These are phyloP conservation scores for Hemitrygon akajei DNA, from an alignment of 2,797 vertebrate species.

Conservation along the genomic window DNA sequence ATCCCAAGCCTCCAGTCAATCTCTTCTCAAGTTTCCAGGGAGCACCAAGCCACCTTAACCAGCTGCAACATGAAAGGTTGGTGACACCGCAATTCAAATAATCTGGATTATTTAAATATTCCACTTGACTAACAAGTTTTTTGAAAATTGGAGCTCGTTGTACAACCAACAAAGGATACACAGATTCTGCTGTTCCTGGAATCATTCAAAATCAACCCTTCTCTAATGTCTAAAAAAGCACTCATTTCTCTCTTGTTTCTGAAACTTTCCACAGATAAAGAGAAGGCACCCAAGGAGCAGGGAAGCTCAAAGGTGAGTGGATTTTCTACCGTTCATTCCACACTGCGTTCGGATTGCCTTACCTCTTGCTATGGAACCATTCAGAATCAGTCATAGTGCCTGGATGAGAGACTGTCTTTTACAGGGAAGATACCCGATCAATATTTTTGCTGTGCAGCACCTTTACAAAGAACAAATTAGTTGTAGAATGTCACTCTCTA, in stretches of 20 bases:
- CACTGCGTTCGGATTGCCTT: too few species aligned
- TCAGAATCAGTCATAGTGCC: too few species aligned
- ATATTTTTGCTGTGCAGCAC: neutral
- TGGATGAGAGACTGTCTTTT: too few species aligned
- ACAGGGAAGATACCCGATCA: too few species aligned
- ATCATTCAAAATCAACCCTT: neutral
- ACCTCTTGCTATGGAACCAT: too few species aligned
- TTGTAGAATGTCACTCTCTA: neutral
- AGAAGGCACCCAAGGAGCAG: neutral
- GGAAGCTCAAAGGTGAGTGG: neutral
- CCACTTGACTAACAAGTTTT: neutral
- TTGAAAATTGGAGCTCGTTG: neutral
- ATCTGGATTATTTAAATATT: neutral
- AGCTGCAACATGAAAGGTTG: slow-evolving; percentile 55
- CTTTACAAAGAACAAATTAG: neutral
- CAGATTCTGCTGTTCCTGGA: neutral
- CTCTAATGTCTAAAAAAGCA: neutral
- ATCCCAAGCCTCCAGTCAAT: slow-evolving; percentile 34
- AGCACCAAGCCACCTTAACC: slow-evolving; percentile 32
- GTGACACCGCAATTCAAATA: slow-evolving; percentile 26
- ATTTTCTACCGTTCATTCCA: neutral
- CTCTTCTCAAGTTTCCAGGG: slow-evolving; percentile 39
- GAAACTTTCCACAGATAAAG: neutral
- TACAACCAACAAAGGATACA: neutral
- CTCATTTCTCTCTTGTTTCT: neutral